Evolutionary conservation across 2,888 invertebrate genomes (phyloP).

Genomic region (Hemistola chrysoprasaria): DNA sequence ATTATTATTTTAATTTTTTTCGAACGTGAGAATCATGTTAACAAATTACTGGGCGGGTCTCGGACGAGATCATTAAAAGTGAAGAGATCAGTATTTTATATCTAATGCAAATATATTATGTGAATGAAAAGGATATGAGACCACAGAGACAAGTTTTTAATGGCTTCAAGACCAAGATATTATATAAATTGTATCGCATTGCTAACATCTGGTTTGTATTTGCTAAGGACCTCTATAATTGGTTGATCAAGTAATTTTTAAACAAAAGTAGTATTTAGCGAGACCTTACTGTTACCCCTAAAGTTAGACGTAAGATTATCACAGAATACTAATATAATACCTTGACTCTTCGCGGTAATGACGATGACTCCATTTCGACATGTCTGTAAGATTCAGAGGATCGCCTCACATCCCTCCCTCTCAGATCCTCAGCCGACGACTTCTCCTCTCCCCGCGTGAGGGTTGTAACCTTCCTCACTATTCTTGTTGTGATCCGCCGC

Average conservation of each 20-base stretch:
- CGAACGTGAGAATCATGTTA: slow-evolving; percentile 17
- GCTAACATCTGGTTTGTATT: no score
- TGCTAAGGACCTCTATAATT: no score
- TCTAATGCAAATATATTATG: no score
- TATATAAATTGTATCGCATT: no score
- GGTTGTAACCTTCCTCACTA: slow-evolving; percentile 94
- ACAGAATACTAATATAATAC: slow-evolving; percentile 73
- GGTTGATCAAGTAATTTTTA: no score
- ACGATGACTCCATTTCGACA: slow-evolving; percentile 77
- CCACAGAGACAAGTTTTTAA: no score
- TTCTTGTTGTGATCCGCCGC: slow-evolving; percentile 92
- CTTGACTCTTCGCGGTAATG: slow-evolving; percentile 89
- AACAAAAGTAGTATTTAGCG: no score
- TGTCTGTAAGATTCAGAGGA: slow-evolving; percentile 82
- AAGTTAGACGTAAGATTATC: no score
- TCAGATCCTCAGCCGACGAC: slow-evolving; percentile 86
- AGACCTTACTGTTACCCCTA: no score
- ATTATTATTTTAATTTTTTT: slow-evolving; percentile 30
- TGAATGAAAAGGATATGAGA: no score
- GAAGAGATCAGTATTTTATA: no score
- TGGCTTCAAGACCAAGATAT: no score
- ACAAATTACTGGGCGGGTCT: slow-evolving; percentile 17
- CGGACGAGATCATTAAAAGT: neutral
- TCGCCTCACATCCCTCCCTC: slow-evolving; percentile 82
- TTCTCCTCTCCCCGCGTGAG: slow-evolving; percentile 93